Evolutionary conservation across 1,140 invertebrate species (phyloP).

Genomic region (Aporrectodea caliginosa): DNA sequence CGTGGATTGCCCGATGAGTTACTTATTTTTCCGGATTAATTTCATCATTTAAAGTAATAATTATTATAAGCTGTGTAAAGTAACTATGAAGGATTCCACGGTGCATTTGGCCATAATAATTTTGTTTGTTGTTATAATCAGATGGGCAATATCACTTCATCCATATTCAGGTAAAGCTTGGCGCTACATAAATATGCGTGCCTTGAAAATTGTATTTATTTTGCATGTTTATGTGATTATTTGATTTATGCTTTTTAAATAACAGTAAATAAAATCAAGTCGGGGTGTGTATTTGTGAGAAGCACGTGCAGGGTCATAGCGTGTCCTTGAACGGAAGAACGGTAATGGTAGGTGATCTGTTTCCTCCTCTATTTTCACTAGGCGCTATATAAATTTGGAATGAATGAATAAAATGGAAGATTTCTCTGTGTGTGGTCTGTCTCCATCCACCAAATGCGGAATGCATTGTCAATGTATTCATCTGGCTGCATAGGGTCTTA

Average conservation of each 20-base stretch:
- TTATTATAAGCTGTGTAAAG: too few species aligned
- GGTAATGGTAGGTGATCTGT: too few species aligned
- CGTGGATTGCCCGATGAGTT: too few species aligned
- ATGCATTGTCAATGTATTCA: too few species aligned
- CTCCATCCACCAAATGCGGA: too few species aligned
- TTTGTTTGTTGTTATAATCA: constrained; percentile 13
- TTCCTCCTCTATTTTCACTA: too few species aligned
- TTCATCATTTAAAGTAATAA: too few species aligned
- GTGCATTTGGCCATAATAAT: background rate
- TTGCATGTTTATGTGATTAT: background rate
- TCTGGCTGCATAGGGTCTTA: too few species aligned
- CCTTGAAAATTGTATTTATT: background rate
- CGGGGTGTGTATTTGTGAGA: background rate
- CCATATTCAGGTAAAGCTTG: constrained; percentile 20
- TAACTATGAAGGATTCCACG: background rate
- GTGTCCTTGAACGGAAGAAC: background rate
- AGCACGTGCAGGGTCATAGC: background rate
- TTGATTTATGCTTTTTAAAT: background rate
- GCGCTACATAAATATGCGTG: background rate
- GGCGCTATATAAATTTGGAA: too few species aligned
- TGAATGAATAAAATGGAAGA: too few species aligned
- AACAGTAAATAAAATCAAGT: background rate
- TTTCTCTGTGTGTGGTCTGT: too few species aligned
- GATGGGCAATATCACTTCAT: constrained; percentile 16
- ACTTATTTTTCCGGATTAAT: too few species aligned